Conservation (phyloP, 92 coral and sea anemone species). For the Galaxea fascicularis region DNA sequence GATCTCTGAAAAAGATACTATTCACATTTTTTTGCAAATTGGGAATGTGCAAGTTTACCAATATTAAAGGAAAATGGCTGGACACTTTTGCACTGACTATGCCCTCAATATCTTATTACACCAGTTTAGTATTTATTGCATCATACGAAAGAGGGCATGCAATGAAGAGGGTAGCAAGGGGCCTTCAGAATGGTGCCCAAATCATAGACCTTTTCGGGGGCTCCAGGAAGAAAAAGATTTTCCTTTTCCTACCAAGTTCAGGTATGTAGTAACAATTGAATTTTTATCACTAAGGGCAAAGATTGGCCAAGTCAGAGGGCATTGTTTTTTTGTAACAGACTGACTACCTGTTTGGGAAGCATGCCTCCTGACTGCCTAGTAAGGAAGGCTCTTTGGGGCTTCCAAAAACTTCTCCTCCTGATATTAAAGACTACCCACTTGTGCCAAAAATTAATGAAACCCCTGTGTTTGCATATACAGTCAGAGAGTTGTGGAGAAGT, state of each 20-base stretch:
- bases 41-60: no score
- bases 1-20: no score
- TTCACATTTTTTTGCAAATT: no score
- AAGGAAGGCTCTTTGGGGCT: no score
- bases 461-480: no score
- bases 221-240: not conserved
- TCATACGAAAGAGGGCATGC: slow-evolving; percentile 13
- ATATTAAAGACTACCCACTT: no score
- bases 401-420: no score
- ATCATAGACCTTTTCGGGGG: slow-evolving; percentile 13
- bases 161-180: slow-evolving; percentile 7
- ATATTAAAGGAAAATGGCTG: no score
- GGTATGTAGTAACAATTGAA: not conserved
- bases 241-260: not conserved
- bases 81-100: not conserved
- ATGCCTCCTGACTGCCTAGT: no score
- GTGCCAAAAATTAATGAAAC: no score
- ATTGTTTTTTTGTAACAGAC: not conserved
- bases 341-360: not conserved
- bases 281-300: no score
- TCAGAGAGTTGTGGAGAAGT: not conserved
- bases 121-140: not conserved
- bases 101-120: not conserved
- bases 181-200: slow-evolving; percentile 1
- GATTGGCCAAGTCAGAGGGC: no score